Percentiles rank a stretch among this genome's conserved stretches.
These are phyloP conservation scores for Halyomorpha halys DNA, from an alignment of 1,140 invertebrate genomes.

Conservation along the genomic window DNA sequence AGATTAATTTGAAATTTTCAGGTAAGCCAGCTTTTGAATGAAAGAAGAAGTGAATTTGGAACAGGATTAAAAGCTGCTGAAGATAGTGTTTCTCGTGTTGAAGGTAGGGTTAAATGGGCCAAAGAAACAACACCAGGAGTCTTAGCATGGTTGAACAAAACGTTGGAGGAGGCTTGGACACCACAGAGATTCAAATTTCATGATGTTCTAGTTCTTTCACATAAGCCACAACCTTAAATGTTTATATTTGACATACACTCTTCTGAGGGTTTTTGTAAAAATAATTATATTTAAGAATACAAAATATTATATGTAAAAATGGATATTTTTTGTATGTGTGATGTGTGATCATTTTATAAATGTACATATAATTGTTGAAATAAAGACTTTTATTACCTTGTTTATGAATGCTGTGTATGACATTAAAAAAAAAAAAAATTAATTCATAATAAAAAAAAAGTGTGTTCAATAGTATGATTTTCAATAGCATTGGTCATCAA, in stretches of 20 bases:
- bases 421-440: too few species aligned
- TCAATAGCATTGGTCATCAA: too few species aligned
- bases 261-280: too few species aligned
- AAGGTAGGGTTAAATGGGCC: constrained; percentile 30
- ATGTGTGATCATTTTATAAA: too few species aligned
- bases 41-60: constrained; percentile 28
- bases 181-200: constrained; percentile 31
- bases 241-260: background rate
- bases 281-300: too few species aligned
- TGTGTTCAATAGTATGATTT: too few species aligned
- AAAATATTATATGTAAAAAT: too few species aligned
- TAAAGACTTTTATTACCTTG: too few species aligned
- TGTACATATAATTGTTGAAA: too few species aligned
- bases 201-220: constrained; percentile 28
- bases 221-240: constrained; percentile 6
- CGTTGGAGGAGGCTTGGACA: constrained; percentile 28
- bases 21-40: constrained; percentile 28
- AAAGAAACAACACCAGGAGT: constrained; percentile 27
- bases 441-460: too few species aligned
- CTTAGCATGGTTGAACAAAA: constrained; percentile 29
- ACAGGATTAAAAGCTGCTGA: constrained; percentile 28
- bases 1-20: constrained; percentile 16
- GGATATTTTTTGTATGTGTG: too few species aligned
- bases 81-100: constrained; percentile 28
- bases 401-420: too few species aligned